Percentiles rank a stretch among this genome's conserved stretches.
These are phyloP conservation scores for Rhinatrema bivittatum DNA, from an alignment of 2,797 vertebrate species.

Conservation along the genomic window DNA sequence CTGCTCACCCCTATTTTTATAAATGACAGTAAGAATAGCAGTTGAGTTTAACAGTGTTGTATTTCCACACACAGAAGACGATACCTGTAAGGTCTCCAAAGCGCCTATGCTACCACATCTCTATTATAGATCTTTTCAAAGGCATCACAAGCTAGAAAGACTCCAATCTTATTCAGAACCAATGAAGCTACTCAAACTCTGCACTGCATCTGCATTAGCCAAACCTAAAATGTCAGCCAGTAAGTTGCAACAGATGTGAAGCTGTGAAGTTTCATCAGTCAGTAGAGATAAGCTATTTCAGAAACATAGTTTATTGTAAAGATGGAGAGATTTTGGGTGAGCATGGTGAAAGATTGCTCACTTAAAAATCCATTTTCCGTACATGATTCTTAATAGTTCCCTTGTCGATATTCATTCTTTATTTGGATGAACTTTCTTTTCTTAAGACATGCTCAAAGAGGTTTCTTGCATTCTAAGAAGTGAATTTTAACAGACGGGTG, in stretches of 20 bases:
- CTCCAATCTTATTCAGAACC: no score
- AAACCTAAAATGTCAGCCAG: conserved; percentile 24
- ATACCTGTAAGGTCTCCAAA: no score
- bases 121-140: no score
- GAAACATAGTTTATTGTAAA: conserved; percentile 2
- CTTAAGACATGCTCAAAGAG: no score
- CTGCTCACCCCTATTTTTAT: no score
- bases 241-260: conserved; percentile 30
- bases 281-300: conserved; percentile 29
- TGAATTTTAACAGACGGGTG: no score
- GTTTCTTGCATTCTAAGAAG: no score
- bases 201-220: conserved; percentile 17
- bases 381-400: conserved; percentile 6
- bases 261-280: conserved; percentile 11
- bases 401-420: conserved; percentile 1
- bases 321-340: conserved; percentile 2
- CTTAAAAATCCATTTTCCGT: conserved; percentile 11
- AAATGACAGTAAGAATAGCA: not conserved
- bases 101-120: no score
- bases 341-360: conserved; percentile 3
- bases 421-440: no score
- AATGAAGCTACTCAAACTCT: no score
- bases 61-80: no score
- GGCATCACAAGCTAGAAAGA: no score
- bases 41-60: not conserved